Percentiles rank a stretch among this genome's conserved stretches.
Conservation (phyloP, 2,888 invertebrate genomes). For the Noctua janthe region DNA sequence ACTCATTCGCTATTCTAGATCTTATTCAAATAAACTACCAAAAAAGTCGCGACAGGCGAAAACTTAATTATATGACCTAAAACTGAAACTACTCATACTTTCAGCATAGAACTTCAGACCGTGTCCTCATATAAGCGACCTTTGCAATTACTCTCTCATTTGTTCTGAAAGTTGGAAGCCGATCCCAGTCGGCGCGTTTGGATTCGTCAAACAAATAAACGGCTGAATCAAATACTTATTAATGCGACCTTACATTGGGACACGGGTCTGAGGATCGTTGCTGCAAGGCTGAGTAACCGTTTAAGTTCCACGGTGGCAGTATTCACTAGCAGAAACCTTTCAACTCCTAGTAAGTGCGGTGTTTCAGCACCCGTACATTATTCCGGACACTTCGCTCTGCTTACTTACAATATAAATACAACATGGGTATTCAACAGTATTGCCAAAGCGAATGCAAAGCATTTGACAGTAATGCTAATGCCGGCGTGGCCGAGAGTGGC, state of each 20-base stretch:
- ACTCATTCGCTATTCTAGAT: not conserved
- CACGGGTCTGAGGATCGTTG: not conserved
- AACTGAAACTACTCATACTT: not conserved
- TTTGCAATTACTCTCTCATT: not conserved
- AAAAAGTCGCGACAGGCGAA: not conserved
- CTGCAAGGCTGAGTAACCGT: not conserved
- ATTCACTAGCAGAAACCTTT: slow-evolving; percentile 19
- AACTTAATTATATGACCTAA: not conserved
- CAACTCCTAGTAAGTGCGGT: slow-evolving; percentile 2
- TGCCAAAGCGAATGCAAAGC: slow-evolving; percentile 60
- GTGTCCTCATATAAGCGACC: not conserved
- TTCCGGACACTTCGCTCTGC: slow-evolving; percentile 16
- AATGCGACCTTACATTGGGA: not conserved
- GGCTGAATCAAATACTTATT: not conserved
- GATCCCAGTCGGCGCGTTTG: not conserved
- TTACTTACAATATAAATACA: slow-evolving; percentile 45
- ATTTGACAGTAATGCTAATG: slow-evolving; percentile 64
- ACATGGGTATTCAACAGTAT: slow-evolving; percentile 57
- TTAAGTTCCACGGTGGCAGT: not conserved
- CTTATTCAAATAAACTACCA: not conserved
- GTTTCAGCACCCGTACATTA: slow-evolving; percentile 15
- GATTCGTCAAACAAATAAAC: not conserved
- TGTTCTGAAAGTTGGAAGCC: not conserved
- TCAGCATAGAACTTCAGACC: not conserved
- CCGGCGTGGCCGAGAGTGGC: slow-evolving; percentile 49